Conservation (phyloP, 2,888 invertebrate species). For the Ephialtes manifestator region DNA sequence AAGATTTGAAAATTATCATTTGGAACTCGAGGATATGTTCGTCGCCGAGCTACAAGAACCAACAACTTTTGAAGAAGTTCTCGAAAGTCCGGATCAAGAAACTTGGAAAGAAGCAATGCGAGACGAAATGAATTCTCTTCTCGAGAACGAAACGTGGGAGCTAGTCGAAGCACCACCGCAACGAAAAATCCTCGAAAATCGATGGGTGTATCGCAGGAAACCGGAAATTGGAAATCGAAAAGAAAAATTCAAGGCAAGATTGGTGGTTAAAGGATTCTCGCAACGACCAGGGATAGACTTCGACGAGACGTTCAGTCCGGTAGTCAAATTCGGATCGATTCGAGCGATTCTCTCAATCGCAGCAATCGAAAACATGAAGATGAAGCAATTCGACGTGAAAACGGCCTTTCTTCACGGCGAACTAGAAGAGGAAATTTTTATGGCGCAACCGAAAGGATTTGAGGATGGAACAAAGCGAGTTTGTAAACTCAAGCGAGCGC, state of each 20-base stretch:
- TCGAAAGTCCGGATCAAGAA: slow-evolving; percentile 24
- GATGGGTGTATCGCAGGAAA: slow-evolving; percentile 50
- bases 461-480: too few relatives aligned
- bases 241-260: slow-evolving; percentile 21
- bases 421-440: too few relatives aligned
- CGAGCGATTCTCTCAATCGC: slow-evolving; percentile 69
- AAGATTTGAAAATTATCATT: too few relatives aligned
- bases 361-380: too few relatives aligned
- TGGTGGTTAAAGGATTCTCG: slow-evolving; percentile 45
- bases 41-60: slow-evolving; percentile 2
- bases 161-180: slow-evolving; percentile 23
- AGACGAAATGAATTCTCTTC: too few relatives aligned
- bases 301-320: slow-evolving; percentile 43
- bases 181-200: slow-evolving; percentile 24
- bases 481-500: too few relatives aligned
- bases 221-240: slow-evolving; percentile 56
- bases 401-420: too few relatives aligned
- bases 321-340: slow-evolving; percentile 49
- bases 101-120: slow-evolving; percentile 57
- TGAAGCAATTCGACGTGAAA: too few relatives aligned
- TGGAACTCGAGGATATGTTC: background rate
- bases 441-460: too few relatives aligned
- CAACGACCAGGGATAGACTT: slow-evolving; percentile 46
- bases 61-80: slow-evolving; percentile 33
- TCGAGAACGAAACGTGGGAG: slow-evolving; percentile 57